A percentile compares a stretch with the other conserved stretches of the same genome.
Evolutionary conservation across 1,140 invertebrate species (phyloP).

Genomic region (Globodera ellingtonae): DNA sequence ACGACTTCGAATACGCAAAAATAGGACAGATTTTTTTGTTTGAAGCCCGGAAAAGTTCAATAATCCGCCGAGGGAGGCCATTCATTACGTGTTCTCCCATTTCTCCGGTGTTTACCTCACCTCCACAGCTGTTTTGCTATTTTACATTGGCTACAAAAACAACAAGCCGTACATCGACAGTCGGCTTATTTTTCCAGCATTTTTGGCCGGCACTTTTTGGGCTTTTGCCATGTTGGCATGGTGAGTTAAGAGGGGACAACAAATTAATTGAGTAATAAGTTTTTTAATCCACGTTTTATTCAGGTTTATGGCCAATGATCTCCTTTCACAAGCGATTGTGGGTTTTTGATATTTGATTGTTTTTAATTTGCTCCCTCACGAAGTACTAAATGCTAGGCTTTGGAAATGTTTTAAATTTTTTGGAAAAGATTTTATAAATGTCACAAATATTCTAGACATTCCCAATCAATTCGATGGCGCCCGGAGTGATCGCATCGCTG

Average conservation of each 20-base stretch:
- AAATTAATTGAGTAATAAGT: too few species aligned
- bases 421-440: too few species aligned
- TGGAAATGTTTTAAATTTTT: too few species aligned
- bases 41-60: conserved; percentile 38
- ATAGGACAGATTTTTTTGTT: background rate
- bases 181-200: conserved; percentile 66
- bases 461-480: conserved; percentile 38
- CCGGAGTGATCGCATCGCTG: conserved; percentile 44
- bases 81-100: conserved; percentile 69
- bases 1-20: background rate
- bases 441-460: conserved; percentile 2
- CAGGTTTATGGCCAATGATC: conserved; percentile 67
- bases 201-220: conserved; percentile 68
- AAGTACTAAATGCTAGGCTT: background rate
- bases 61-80: conserved; percentile 55
- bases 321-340: conserved; percentile 66
- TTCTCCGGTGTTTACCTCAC: conserved; percentile 65
- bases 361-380: background rate
- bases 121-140: conserved; percentile 66
- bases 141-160: conserved; percentile 66
- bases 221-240: conserved; percentile 66
- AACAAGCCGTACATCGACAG: conserved; percentile 65
- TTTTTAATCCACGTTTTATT: background rate
- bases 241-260: conserved; percentile 39
- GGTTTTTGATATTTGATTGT: conserved; percentile 63